These are phyloP conservation scores for Rhombomys opimus DNA, from an alignment of 2,113 vertebrate genomes.

Conservation along the genomic window DNA sequence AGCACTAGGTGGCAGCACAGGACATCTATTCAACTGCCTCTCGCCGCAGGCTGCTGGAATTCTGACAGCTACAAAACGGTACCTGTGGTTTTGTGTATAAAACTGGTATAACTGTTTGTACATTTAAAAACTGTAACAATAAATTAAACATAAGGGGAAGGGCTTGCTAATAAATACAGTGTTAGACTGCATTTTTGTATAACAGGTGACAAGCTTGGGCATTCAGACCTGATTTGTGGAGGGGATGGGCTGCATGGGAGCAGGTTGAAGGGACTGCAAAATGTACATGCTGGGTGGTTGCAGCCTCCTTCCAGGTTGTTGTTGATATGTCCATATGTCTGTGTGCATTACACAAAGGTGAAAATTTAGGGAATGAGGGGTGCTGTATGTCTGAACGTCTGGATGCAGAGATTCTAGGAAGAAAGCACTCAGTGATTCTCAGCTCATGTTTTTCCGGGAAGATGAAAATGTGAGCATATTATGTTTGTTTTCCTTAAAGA, in stretches of 20 bases:
- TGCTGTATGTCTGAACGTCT: slow-evolving; percentile 56
- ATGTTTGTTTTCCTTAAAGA: slow-evolving; percentile 56
- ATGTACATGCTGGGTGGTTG: slow-evolving; percentile 57
- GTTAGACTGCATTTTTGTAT: slow-evolving; percentile 74
- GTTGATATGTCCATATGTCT: slow-evolving; percentile 66
- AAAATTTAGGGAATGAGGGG: slow-evolving; percentile 59
- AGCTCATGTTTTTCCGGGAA: slow-evolving; percentile 51
- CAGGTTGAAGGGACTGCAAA: slow-evolving; percentile 65
- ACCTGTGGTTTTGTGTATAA: slow-evolving; percentile 83
- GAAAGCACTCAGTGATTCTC: slow-evolving; percentile 11
- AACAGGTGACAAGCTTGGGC: slow-evolving; percentile 70
- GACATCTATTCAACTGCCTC: slow-evolving; percentile 67
- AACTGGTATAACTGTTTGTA: slow-evolving; percentile 83
- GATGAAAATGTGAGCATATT: slow-evolving; percentile 61
- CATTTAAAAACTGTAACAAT: slow-evolving; percentile 79
- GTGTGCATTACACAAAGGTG: slow-evolving; percentile 67
- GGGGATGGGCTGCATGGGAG: slow-evolving; percentile 65
- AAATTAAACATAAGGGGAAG: slow-evolving; percentile 83
- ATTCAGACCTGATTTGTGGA: slow-evolving; percentile 68
- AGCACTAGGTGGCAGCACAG: slow-evolving; percentile 87
- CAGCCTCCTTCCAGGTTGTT: slow-evolving; percentile 61
- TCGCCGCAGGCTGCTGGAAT: slow-evolving; percentile 74
- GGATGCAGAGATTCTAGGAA: slow-evolving; percentile 45
- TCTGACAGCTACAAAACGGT: slow-evolving; percentile 82
- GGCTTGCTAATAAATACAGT: slow-evolving; percentile 80